Evolutionary conservation across 1,140 invertebrate genomes (phyloP).

Genomic region (Pogonomyrmex californicus): DNA sequence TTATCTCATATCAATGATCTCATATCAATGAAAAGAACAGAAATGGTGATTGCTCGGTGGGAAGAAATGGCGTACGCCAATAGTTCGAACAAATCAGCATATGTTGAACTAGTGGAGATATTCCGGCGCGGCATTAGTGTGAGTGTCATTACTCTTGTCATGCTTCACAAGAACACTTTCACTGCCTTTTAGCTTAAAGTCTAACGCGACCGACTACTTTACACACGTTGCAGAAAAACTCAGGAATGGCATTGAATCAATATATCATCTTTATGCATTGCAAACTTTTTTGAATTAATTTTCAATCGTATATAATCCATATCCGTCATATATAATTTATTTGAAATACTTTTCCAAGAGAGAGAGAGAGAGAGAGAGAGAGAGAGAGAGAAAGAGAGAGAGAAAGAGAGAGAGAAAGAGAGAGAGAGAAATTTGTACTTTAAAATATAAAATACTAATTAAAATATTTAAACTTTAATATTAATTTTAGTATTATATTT

Average conservation of each 20-base stretch:
- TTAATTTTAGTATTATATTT: neutral
- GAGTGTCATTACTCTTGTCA: slow-evolving; percentile 84
- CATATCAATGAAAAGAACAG: slow-evolving; percentile 38
- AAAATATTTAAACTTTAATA: neutral
- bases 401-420: too few species aligned
- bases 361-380: too few species aligned
- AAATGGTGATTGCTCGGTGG: slow-evolving; percentile 5
- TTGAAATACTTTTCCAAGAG: neutral
- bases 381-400: too few species aligned
- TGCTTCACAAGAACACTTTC: slow-evolving; percentile 84
- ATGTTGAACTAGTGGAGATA: slow-evolving; percentile 17
- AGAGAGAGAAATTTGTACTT: too few species aligned
- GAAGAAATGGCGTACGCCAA: neutral
- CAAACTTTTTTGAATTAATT: neutral
- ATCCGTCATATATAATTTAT: neutral
- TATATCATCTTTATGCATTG: neutral
- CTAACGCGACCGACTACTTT: slow-evolving; percentile 74
- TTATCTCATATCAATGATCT: slow-evolving; percentile 3
- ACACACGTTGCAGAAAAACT: slow-evolving; percentile 13
- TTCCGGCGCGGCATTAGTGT: slow-evolving; percentile 67
- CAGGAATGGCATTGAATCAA: neutral
- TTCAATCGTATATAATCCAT: neutral
- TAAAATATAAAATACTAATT: neutral
- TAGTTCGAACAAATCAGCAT: slow-evolving; percentile 42
- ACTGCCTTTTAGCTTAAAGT: slow-evolving; percentile 83